Percentiles rank a stretch among this genome's conserved stretches.
Conservation (phyloP, 2,113 vertebrate genomes). For the Gavia stellata region DNA sequence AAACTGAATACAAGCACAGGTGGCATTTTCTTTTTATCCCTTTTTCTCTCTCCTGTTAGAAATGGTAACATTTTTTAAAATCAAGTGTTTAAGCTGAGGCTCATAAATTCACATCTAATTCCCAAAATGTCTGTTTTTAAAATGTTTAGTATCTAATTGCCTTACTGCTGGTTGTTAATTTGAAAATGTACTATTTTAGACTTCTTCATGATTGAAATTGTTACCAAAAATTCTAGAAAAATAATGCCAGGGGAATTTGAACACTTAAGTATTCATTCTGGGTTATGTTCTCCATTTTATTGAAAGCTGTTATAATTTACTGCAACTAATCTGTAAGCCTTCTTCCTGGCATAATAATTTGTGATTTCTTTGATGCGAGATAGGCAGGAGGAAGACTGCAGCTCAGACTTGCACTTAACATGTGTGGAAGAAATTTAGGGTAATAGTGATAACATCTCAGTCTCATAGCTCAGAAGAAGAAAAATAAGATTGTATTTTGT, state of each 20-base stretch:
- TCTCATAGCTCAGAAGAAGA: not conserved
- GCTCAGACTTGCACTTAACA: not conserved
- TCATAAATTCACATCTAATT: not conserved
- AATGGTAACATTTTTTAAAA: not conserved
- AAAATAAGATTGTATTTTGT: not conserved
- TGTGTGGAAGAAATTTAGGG: not conserved
- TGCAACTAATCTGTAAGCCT: not conserved
- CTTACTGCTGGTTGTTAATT: not conserved
- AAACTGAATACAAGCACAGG: not conserved
- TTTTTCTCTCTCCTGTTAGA: not conserved
- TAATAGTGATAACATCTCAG: not conserved
- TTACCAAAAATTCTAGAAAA: not conserved
- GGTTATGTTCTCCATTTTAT: not conserved
- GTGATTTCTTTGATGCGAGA: not conserved
- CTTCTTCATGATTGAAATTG: not conserved
- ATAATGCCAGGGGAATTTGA: not conserved
- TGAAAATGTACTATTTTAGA: not conserved
- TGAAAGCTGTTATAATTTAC: not conserved
- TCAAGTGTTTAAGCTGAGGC: not conserved
- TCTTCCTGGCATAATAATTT: not conserved
- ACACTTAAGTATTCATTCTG: not conserved
- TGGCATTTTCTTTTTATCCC: not conserved
- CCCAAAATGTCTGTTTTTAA: not conserved
- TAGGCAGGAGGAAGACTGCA: not conserved
- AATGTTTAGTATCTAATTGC: not conserved